A percentile compares a stretch with the other conserved stretches of the same genome.
Conservation (phyloP, 2,797 vertebrate genomes). For the Sphaeramia orbicularis region DNA sequence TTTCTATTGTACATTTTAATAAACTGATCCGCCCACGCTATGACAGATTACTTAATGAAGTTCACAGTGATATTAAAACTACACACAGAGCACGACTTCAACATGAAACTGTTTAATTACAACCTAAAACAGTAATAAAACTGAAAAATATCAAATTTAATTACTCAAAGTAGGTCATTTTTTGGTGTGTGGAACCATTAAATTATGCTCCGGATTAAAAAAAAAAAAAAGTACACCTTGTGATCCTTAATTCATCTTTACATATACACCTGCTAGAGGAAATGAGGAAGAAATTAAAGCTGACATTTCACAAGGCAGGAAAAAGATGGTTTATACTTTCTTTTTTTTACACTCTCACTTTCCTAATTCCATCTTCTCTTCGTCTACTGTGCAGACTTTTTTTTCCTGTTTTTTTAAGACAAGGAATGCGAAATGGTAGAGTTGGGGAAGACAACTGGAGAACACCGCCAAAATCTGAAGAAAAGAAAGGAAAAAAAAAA, state of each 20-base stretch:
- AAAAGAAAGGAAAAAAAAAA: constrained; percentile 10
- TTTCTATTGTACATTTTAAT: not conserved
- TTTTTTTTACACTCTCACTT: constrained; percentile 11
- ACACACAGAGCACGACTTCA: constrained; percentile 28
- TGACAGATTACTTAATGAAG: constrained; percentile 6
- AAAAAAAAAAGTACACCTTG: constrained; percentile 36
- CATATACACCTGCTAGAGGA: constrained; percentile 60
- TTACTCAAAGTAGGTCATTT: constrained; percentile 70
- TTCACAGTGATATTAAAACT: not conserved
- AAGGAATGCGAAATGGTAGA: constrained; percentile 46
- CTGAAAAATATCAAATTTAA: constrained; percentile 70
- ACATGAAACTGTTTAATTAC: constrained; percentile 65
- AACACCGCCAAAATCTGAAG: constrained; percentile 61
- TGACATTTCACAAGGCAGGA: constrained; percentile 31
- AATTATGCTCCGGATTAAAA: constrained; percentile 27
- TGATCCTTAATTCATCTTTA: constrained; percentile 47
- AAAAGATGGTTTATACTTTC: constrained; percentile 31
- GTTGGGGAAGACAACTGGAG: constrained; percentile 57
- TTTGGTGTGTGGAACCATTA: constrained; percentile 64
- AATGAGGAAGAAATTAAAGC: constrained; percentile 75
- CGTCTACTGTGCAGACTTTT: constrained; percentile 1
- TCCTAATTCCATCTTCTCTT: constrained; percentile 14
- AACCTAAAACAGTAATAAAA: constrained; percentile 70
- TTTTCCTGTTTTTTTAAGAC: constrained; percentile 38
- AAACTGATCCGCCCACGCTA: constrained; percentile 12